phyloP scores from a whole-genome alignment of 2,888 invertebrate species.

The Chymomyza fuscimana region DNA sequence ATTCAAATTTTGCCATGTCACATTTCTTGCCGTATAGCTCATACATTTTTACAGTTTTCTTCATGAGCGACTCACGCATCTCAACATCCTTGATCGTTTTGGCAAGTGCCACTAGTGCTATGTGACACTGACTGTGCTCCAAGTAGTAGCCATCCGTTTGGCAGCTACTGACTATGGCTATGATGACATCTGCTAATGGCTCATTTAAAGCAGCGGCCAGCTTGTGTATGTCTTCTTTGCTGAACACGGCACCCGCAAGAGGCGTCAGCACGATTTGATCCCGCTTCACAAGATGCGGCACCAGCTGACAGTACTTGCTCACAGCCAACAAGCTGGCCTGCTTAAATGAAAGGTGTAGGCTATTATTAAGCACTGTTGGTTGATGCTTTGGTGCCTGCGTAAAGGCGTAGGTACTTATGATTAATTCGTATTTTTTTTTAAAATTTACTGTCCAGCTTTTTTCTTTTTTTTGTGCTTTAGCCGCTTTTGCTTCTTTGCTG shows the following conservation, averaged over 20 bases:
- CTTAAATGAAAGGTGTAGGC: slow-evolving; percentile 52
- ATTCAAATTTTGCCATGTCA: slow-evolving; percentile 34
- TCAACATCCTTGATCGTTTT: slow-evolving; percentile 42
- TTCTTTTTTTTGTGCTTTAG: slow-evolving; percentile 38
- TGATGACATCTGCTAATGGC: slow-evolving; percentile 40
- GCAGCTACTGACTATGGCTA: slow-evolving; percentile 56
- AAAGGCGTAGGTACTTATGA: slow-evolving; percentile 16
- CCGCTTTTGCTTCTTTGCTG: slow-evolving; percentile 45
- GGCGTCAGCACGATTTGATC: slow-evolving; percentile 52
- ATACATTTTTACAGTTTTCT: slow-evolving; percentile 52
- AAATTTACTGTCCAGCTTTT: slow-evolving; percentile 35
- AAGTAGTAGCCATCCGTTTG: slow-evolving; percentile 58
- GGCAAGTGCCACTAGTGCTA: slow-evolving; percentile 49
- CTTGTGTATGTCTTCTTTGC: slow-evolving; percentile 35
- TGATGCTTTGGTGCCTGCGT: slow-evolving; percentile 33
- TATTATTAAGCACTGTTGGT: slow-evolving; percentile 35
- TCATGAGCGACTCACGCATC: slow-evolving; percentile 34
- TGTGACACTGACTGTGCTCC: slow-evolving; percentile 53
- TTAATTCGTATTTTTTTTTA: slow-evolving; percentile 17
- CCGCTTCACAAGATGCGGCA: slow-evolving; percentile 46
- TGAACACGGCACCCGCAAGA: slow-evolving; percentile 56
- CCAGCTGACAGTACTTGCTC: slow-evolving; percentile 54
- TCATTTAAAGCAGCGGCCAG: slow-evolving; percentile 40
- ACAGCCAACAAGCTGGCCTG: slow-evolving; percentile 64
- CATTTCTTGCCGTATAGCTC: slow-evolving; percentile 43